Evolutionary conservation across 2,797 vertebrate genomes (phyloP).

Genomic region (Diceros bicornis): DNA sequence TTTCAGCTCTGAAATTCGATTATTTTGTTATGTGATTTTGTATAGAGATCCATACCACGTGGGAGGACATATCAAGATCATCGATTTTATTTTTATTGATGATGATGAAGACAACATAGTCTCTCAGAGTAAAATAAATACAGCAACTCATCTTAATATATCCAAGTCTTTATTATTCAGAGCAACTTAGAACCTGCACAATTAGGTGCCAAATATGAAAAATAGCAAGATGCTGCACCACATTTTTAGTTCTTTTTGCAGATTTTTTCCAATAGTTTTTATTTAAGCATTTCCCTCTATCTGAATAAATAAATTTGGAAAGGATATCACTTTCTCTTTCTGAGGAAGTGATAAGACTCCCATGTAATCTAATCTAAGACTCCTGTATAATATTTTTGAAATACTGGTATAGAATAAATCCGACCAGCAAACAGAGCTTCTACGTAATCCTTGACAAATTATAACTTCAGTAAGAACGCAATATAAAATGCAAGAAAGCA

Average conservation of each 20-base stretch:
- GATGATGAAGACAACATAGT: background rate
- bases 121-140: background rate
- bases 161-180: background rate
- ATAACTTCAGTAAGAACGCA: background rate
- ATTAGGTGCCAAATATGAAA: background rate
- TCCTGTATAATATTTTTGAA: background rate
- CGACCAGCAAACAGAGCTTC: background rate
- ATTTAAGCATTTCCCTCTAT: slow-evolving; percentile 18
- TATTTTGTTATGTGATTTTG: background rate
- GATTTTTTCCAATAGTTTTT: background rate
- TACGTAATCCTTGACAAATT: background rate
- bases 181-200: background rate
- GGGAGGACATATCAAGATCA: background rate
- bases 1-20: background rate
- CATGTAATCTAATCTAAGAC: background rate
- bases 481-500: background rate
- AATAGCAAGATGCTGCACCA: background rate
- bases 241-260: background rate
- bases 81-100: background rate
- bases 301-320: background rate
- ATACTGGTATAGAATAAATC: background rate
- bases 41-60: background rate
- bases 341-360: background rate
- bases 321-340: background rate
- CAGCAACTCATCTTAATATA: background rate